phyloP scores from a whole-genome alignment of 1,140 invertebrate genomes.

The Hestina assimilis region DNA sequence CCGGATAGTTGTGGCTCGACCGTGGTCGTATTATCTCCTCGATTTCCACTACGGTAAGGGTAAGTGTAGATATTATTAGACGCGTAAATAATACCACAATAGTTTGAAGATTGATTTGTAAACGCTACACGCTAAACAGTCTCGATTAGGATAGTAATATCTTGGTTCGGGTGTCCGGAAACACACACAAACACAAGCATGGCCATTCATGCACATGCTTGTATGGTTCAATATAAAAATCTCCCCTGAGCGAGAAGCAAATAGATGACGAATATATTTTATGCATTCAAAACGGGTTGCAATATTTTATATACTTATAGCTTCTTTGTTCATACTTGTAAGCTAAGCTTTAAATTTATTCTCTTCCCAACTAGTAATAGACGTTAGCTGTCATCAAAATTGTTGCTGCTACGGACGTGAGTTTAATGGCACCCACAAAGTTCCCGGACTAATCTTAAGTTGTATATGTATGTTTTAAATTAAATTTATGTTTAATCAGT shows the following conservation, averaged over 20 bases:
- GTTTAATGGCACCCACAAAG: conserved; percentile 4
- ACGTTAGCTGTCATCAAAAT: conserved; percentile 40
- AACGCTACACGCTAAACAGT: neutral
- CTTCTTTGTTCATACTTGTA: neutral
- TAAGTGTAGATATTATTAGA: neutral
- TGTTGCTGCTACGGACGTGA: conserved; percentile 23
- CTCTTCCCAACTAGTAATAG: conserved; percentile 14
- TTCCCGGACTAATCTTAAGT: conserved; percentile 8
- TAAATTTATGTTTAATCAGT: conserved; percentile 22
- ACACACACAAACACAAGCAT: too few relatives aligned
- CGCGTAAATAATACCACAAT: neutral
- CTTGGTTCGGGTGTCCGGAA: too few relatives aligned
- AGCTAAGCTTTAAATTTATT: neutral
- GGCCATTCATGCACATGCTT: too few relatives aligned
- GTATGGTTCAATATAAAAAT: too few relatives aligned
- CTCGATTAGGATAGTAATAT: too few relatives aligned
- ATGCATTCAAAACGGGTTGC: too few relatives aligned
- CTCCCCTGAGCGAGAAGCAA: too few relatives aligned
- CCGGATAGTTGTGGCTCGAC: conserved; percentile 38
- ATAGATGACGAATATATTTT: too few relatives aligned
- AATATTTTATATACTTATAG: neutral
- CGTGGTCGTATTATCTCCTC: conserved; percentile 23
- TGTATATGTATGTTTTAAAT: neutral
- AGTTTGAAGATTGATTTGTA: neutral
- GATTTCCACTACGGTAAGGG: neutral